Evolutionary conservation across 2,888 invertebrate species (phyloP), one percentile per base, ranked within the genome.

Genomic region (Odontocolon sp.): DNA sequence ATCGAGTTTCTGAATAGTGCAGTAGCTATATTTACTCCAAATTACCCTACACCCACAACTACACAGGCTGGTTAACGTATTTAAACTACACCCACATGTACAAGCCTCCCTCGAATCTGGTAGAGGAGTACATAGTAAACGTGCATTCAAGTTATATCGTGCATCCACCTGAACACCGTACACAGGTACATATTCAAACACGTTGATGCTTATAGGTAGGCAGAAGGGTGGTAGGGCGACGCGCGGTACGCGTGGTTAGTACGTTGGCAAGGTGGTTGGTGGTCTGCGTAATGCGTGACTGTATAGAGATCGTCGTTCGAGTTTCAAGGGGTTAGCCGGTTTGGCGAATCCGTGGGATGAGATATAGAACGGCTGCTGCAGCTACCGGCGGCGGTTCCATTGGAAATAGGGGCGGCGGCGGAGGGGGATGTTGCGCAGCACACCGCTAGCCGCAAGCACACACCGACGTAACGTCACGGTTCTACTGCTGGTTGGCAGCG

Each of bases 291-390:
- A 61, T 61, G 33, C 63, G 33, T 23, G 63, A 11, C 63, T 63
- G n/a, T n/a, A 47, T 63, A 45, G 61, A 45, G 31, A 64, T 69
- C 64, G 64, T 64, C 61, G 64, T 57, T 72, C 42, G 66, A 52
- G 40, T 40, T 45, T 23, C 45, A 8, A 64, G 57, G 50, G 38
- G 38, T 56, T 67, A 63, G 47, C 33, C 63, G 63, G 47, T 36
- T 33, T 36, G 21, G 45, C 63, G 23, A 21, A 47, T 23, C 23
- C 45, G 11, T 21, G 47, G 47, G 63, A 21, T 14, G 63, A 3
- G 47, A 11, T 31, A 14, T 33, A 31, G 47, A 50, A 63, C 33
- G 18, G 47, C 63, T 47, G 11, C 28, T 8, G 45, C 18, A 33
- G 9, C 54, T 54, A 33, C 31, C 28, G 26, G 31, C 3, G 47